Conservation (phyloP, 2,797 vertebrate species). For the Erethizon dorsatum region DNA sequence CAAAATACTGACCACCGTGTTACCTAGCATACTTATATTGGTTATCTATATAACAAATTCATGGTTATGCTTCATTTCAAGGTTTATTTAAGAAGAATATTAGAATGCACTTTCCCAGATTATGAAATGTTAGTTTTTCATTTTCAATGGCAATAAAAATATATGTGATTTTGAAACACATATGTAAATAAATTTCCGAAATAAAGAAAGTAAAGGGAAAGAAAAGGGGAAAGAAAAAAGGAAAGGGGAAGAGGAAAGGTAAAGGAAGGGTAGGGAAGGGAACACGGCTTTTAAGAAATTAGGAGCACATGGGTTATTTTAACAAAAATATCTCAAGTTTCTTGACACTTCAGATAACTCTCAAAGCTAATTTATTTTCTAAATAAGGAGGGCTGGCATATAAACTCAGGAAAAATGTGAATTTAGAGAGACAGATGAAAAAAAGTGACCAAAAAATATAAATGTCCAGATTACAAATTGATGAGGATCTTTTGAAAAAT, state of each 20-base stretch:
- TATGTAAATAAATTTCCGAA: background rate
- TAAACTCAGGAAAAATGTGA: background rate
- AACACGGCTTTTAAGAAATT: background rate
- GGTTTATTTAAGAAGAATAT: background rate
- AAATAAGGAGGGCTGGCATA: background rate
- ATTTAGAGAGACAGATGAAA: background rate
- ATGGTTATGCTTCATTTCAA: background rate
- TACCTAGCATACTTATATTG: background rate
- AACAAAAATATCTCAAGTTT: conserved; percentile 22
- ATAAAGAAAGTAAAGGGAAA: background rate
- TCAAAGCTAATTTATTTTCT: conserved; percentile 55
- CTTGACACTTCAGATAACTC: background rate
- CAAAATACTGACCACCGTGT: background rate
- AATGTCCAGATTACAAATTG: background rate
- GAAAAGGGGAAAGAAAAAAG: background rate
- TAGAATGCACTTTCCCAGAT: background rate
- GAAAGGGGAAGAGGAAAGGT: fast-evolving
- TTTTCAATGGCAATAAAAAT: conserved; percentile 30
- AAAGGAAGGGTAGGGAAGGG: background rate
- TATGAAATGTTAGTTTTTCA: background rate
- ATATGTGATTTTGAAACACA: background rate
- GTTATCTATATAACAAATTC: background rate
- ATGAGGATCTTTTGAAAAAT: background rate
- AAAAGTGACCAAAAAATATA: background rate
- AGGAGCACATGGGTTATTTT: background rate